phyloP scores from a whole-genome alignment of 2,113 vertebrate species.

The Heptranchias perlo region DNA sequence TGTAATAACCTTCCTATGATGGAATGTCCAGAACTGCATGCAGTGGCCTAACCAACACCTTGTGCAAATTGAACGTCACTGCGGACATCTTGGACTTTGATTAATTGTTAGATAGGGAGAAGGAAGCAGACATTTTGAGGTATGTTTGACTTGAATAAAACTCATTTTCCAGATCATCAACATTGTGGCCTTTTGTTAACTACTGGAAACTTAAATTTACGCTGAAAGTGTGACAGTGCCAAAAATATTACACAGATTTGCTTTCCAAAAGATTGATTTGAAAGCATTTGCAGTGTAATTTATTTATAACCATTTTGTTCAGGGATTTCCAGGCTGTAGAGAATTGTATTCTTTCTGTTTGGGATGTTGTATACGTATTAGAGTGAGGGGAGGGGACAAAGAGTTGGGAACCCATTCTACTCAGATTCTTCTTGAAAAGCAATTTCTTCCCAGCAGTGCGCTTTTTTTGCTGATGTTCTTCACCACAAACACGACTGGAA shows the following conservation, averaged over 20 bases:
- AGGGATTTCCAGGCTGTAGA: background rate
- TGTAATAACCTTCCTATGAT: background rate
- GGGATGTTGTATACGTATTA: background rate
- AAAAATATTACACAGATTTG: background rate
- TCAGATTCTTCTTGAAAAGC: background rate
- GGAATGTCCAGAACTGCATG: background rate
- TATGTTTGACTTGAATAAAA: background rate
- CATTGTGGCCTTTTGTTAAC: background rate
- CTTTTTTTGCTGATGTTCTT: background rate
- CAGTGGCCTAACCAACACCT: background rate
- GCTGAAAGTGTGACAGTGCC: background rate
- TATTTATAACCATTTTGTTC: background rate
- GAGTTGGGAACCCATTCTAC: background rate
- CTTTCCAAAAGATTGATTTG: constrained; percentile 9
- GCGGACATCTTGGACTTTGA: background rate
- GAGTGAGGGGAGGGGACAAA: background rate
- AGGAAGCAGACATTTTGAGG: background rate
- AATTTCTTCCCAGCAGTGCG: background rate
- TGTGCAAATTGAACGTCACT: background rate
- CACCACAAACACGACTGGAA: background rate
- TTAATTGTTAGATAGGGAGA: background rate
- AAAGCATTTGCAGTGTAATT: background rate
- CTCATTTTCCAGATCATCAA: background rate
- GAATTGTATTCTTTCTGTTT: background rate
- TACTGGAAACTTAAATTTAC: background rate